Evolutionary conservation across 2,797 vertebrate species (phyloP), one percentile per base, ranked within the genome.

Genomic region (Gobionotothen gibberifrons): DNA sequence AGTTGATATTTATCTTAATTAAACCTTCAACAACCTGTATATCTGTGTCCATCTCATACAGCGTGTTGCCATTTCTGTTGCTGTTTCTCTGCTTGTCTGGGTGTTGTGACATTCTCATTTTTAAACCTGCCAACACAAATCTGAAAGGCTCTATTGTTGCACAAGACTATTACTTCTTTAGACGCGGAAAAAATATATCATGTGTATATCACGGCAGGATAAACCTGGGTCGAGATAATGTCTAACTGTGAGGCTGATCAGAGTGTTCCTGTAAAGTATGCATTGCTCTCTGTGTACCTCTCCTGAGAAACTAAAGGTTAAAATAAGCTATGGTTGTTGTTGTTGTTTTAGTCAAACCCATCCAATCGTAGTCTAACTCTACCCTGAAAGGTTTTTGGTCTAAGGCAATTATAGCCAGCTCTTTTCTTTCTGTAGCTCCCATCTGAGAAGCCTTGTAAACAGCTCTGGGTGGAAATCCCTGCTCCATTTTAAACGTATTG

Each of bases 401-500:
- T 36, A 19, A 55, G 59, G 64, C 68, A 70, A 60, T 70, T 62
- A 72, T 17, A 54, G 52, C 42, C 36, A 19, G 17, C 49, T 71
- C 51, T 63, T 69, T 65, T 26, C 39, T 52, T 55, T 44, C 42
- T 21, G 59, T 8, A 44, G 26, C 49, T 66, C 51, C 56, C 48
- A 74, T 52, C 66, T 69, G 43, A 59, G 48, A 29, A 66, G 52
- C 47, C 17, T 36, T 76, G 57, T 79, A 47, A 81, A 79, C 55
- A 76, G 53, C 68, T 75, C 16, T 9, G 5, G 48, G 72, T 62
- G 39, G 53, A 69, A 76, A 76, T 64, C 81, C 32, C 60, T 40
- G 29, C 40, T 63, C 67, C 44, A 69, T 46, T 79, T 76, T 46
- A 63, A 78, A 71, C 19, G 1, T 74, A 80, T 73, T 78, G 65